A percentile compares a stretch with the other conserved stretches of the same genome.
Conservation (phyloP, 2,797 vertebrate species). For the Poeciliopsis turneri region DNA sequence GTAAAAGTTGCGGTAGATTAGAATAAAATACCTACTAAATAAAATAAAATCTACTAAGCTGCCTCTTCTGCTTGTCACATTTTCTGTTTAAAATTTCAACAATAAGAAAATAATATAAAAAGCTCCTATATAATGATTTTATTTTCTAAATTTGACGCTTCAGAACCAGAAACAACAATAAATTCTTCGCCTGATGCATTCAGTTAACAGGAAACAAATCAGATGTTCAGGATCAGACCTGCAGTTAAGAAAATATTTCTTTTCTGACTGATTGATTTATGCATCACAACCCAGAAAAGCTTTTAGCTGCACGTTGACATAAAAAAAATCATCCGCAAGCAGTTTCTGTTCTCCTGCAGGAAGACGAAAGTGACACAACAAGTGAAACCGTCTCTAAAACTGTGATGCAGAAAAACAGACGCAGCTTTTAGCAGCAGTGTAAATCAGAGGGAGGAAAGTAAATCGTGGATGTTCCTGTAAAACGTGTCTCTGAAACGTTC, state of each 20-base stretch:
- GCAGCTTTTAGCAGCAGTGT: background rate
- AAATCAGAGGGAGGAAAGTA: conserved; percentile 10
- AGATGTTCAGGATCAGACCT: background rate
- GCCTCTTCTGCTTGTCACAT: background rate
- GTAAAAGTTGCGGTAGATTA: background rate
- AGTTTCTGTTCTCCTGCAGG: background rate
- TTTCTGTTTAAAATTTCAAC: background rate
- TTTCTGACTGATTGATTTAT: background rate
- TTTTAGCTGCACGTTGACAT: background rate
- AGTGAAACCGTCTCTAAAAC: background rate
- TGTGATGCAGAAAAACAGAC: background rate
- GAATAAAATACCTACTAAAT: background rate
- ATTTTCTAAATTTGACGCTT: too few relatives aligned
- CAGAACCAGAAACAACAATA: too few relatives aligned
- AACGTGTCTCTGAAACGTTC: conserved; percentile 20
- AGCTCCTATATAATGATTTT: too few relatives aligned
- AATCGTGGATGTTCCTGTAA: conserved; percentile 17
- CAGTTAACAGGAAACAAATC: background rate
- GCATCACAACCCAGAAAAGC: background rate
- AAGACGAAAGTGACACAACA: background rate
- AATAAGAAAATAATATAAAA: too few relatives aligned
- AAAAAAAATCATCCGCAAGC: background rate
- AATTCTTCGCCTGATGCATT: background rate
- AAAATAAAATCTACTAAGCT: too few relatives aligned
- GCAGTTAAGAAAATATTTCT: background rate